These are phyloP conservation scores for Sus cebifrons DNA, from an alignment of 2,797 vertebrate species.

Conservation along the genomic window DNA sequence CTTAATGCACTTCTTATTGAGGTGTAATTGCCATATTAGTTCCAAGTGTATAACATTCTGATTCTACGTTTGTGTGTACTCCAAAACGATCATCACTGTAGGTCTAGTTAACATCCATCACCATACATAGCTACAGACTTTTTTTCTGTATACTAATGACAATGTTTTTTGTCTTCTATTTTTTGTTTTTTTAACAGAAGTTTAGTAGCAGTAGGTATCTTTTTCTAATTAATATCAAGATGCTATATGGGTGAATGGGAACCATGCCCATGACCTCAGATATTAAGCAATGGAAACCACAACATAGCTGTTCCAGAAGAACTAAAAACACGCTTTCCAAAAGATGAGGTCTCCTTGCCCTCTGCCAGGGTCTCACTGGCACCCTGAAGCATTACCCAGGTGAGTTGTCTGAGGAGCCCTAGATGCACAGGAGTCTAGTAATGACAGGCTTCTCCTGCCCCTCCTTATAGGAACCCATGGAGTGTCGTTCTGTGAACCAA, in stretches of 20 bases:
- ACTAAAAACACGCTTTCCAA: not conserved
- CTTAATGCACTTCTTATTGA: not conserved
- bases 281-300: not conserved
- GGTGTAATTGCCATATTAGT: not conserved
- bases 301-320: not conserved
- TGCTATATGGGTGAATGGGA: not conserved
- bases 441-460: not conserved
- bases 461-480: not conserved
- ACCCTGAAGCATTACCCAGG: not conserved
- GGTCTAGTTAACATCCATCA: not conserved
- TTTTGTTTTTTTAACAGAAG: constrained; percentile 6
- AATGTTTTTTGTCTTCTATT: not conserved
- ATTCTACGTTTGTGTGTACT: not conserved
- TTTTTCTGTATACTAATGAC: not conserved
- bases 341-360: not conserved
- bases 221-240: constrained; percentile 26
- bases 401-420: not conserved
- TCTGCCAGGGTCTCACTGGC: not conserved
- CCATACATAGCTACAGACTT: not conserved
- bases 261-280: not conserved
- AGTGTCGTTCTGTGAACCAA: not conserved
- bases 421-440: not conserved
- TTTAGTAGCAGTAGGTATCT: not conserved
- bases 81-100: not conserved
- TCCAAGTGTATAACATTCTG: not conserved